phyloP scores from a whole-genome alignment of 2,888 invertebrate genomes.

The Incurvaria masculella region DNA sequence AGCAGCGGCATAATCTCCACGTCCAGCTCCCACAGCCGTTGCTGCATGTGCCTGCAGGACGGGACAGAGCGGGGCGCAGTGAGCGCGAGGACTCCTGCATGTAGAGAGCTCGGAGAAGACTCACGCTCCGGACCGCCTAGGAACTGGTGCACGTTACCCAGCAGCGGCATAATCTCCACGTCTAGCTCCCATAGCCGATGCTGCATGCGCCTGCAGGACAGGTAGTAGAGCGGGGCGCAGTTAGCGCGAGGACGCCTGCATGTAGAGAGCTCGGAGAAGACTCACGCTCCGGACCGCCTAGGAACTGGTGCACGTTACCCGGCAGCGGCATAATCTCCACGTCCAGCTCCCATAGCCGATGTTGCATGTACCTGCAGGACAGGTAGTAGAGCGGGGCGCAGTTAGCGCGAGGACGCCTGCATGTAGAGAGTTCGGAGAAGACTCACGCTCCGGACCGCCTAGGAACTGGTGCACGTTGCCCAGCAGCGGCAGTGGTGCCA shows the following conservation, averaged over 20 bases:
- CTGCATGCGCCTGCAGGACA: conserved; percentile 27
- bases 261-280: too few species aligned
- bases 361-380: conserved; percentile 28
- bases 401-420: too few species aligned
- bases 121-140: conserved; percentile 40
- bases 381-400: conserved; percentile 25
- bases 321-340: conserved; percentile 29
- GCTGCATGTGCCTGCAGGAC: too few species aligned
- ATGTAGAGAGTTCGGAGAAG: not conserved
- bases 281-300: conserved; percentile 41
- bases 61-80: too few species aligned
- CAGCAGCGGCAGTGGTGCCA: conserved; percentile 29
- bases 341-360: conserved; percentile 27
- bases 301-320: conserved; percentile 38
- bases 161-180: conserved; percentile 27
- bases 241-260: too few species aligned
- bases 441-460: conserved; percentile 39
- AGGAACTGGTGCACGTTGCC: conserved; percentile 40
- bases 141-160: conserved; percentile 40
- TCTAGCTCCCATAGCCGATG: conserved; percentile 28
- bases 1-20: conserved; percentile 29
- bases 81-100: too few species aligned
- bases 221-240: conserved; percentile 26
- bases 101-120: too few species aligned
- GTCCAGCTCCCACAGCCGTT: too few species aligned